Evolutionary conservation across 1,140 invertebrate genomes (phyloP).

Genomic region (Planococcus citri): DNA sequence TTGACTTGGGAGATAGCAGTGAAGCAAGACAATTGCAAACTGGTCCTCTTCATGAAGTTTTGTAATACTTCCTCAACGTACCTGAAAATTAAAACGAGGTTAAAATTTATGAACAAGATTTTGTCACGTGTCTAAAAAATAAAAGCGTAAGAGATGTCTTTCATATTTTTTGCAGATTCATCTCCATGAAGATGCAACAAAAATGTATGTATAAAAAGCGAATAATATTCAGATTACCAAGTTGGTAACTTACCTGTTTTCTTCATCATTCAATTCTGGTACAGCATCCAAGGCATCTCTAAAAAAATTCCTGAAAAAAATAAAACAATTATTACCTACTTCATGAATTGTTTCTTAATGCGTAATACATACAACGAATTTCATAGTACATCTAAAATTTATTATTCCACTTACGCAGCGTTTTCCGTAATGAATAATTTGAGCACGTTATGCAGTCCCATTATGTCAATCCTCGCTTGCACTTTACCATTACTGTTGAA

Average conservation of each 20-base stretch:
- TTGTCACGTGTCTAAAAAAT: too few relatives aligned
- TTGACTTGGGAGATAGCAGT: not conserved
- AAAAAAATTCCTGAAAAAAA: slow-evolving; percentile 40
- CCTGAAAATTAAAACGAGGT: not conserved
- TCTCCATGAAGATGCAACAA: too few relatives aligned
- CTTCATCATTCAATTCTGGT: slow-evolving; percentile 38
- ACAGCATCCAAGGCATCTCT: slow-evolving; percentile 47
- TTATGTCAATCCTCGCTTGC: slow-evolving; percentile 52
- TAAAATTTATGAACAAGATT: not conserved
- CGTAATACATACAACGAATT: too few relatives aligned
- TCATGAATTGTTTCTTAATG: too few relatives aligned
- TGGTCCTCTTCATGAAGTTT: slow-evolving; percentile 1
- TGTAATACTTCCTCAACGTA: not conserved
- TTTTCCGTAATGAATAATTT: slow-evolving; percentile 39
- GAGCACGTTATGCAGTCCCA: slow-evolving; percentile 42
- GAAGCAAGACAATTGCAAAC: slow-evolving; percentile 7
- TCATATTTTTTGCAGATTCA: too few relatives aligned
- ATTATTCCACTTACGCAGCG: slow-evolving; percentile 38
- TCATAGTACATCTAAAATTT: slow-evolving; percentile 19
- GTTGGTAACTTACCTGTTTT: slow-evolving; percentile 28
- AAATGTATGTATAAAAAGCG: too few relatives aligned
- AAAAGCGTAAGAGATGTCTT: too few relatives aligned
- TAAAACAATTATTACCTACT: slow-evolving; percentile 24
- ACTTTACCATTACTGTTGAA: slow-evolving; percentile 52
- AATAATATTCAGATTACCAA: not conserved